Evolutionary conservation across 2,888 invertebrate species (phyloP).

Genomic region (Phasia obesa): DNA sequence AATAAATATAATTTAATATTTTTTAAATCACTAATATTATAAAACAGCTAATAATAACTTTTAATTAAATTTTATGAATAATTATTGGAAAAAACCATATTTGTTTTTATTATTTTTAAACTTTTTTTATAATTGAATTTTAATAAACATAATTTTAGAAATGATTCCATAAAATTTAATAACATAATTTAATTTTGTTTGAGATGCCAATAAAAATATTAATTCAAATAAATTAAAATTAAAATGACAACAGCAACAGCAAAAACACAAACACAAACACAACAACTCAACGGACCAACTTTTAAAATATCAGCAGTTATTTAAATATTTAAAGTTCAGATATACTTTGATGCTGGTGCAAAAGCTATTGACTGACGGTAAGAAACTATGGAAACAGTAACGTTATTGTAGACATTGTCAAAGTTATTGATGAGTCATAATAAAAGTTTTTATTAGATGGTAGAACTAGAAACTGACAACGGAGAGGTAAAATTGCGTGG

Average conservation of each 20-base stretch:
- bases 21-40: no score
- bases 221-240: constrained; percentile 46
- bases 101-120: constrained; percentile 17
- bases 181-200: constrained; percentile 48
- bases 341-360: constrained; percentile 11
- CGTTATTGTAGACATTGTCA: constrained; percentile 1
- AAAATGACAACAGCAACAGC: constrained; percentile 1
- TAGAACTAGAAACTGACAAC: not conserved
- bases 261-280: not conserved
- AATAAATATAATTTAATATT: no score
- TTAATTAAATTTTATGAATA: no score
- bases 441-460: constrained; percentile 34
- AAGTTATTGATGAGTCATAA: constrained; percentile 33
- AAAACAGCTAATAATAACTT: no score
- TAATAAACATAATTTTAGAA: constrained; percentile 30
- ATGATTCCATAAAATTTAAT: constrained; percentile 41
- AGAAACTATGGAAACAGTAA: not conserved
- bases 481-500: constrained; percentile 3
- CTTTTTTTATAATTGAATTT: constrained; percentile 28
- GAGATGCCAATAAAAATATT: constrained; percentile 47
- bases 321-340: not conserved
- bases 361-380: not conserved
- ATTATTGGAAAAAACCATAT: not conserved
- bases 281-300: constrained; percentile 17
- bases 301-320: constrained; percentile 18